Evolutionary conservation across 2,113 vertebrate species (phyloP).

Genomic region (Chaetura pelagica): DNA sequence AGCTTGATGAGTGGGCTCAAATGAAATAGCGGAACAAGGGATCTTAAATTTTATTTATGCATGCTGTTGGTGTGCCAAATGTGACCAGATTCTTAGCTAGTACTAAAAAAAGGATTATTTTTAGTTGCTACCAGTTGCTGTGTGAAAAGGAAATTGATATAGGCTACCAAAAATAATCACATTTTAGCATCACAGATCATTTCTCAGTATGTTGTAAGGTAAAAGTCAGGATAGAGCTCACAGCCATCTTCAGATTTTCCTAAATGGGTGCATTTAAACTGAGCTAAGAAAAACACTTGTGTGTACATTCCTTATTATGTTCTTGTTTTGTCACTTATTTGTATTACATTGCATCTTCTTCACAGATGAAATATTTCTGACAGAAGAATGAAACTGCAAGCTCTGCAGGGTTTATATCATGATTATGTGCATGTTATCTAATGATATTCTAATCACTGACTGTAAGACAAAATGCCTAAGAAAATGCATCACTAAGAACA

Average conservation of each 20-base stretch:
- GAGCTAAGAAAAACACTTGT: neutral
- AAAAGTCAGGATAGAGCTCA: constrained; percentile 7
- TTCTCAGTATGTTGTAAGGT: constrained; percentile 45
- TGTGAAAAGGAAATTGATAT: constrained; percentile 69
- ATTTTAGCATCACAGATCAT: constrained; percentile 37
- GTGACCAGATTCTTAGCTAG: constrained; percentile 60
- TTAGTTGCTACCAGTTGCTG: constrained; percentile 81
- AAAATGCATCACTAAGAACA: neutral
- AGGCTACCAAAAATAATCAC: constrained; percentile 71
- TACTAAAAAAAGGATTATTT: constrained; percentile 69
- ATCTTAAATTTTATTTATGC: constrained; percentile 48
- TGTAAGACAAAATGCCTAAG: neutral
- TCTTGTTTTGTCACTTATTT: constrained; percentile 30
- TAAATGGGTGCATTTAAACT: neutral
- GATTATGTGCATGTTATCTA: neutral
- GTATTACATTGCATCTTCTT: constrained; percentile 5
- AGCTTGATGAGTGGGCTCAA: constrained; percentile 73
- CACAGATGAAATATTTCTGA: neutral
- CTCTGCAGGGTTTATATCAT: neutral
- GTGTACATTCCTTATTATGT: neutral
- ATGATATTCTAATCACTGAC: neutral
- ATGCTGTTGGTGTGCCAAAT: neutral
- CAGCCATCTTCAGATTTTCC: neutral
- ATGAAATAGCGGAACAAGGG: constrained; percentile 31
- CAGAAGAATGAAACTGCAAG: constrained; percentile 11